Evolutionary conservation across 2,888 invertebrate genomes (phyloP).

Genomic region (Cremastinae sp.): DNA sequence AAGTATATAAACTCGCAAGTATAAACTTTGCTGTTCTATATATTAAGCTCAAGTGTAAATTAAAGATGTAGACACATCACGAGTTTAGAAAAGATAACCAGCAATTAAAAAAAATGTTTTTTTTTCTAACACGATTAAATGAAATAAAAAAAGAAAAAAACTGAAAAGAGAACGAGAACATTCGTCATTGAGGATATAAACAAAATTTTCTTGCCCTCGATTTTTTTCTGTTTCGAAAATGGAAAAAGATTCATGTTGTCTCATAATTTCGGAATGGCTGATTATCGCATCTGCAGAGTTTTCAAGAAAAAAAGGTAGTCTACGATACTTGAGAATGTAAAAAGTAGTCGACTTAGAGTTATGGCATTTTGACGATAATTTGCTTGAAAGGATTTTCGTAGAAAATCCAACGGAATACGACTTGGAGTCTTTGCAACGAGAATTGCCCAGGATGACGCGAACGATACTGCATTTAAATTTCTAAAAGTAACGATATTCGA

Average conservation of each 20-base stretch:
- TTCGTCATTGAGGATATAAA: not conserved
- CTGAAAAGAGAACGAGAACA: not conserved
- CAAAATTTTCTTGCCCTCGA: conserved; percentile 21
- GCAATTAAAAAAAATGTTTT: conserved; percentile 13
- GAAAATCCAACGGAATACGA: not conserved
- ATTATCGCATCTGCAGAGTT: conserved; percentile 18
- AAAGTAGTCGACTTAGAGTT: conserved; percentile 9
- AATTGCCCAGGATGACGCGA: conserved; percentile 10
- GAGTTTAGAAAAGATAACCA: conserved; percentile 30
- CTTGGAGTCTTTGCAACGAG: conserved; percentile 10
- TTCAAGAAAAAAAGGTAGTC: conserved; percentile 12
- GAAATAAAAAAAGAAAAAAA: conserved; percentile 8
- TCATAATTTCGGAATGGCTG: conserved; percentile 26
- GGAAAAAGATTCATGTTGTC: conserved; percentile 12
- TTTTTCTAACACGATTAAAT: conserved; percentile 39
- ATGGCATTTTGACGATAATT: conserved; percentile 27
- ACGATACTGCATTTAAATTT: conserved; percentile 71
- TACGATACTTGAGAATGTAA: conserved; percentile 25
- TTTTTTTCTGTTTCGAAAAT: conserved; percentile 23
- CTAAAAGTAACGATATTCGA: conserved; percentile 53
- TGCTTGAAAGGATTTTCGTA: conserved; percentile 34
- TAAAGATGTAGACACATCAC: conserved; percentile 46
- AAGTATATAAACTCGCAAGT: conserved; percentile 32
- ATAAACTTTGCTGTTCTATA: conserved; percentile 52
- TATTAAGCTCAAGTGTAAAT: conserved; percentile 53